Conservation (phyloP, 2,113 vertebrate genomes). For the Phainopepla nitens region DNA sequence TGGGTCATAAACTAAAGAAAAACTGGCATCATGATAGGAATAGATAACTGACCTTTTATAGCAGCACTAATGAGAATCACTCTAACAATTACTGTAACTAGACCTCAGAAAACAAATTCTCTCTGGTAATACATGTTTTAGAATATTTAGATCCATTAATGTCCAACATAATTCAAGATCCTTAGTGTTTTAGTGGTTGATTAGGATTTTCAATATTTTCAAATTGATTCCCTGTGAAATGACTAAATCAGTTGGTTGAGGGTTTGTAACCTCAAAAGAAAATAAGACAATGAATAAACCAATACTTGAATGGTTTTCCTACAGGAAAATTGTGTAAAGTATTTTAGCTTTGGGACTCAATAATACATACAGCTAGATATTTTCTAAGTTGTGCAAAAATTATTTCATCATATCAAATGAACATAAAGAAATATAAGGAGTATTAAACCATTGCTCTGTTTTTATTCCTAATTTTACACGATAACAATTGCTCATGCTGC, state of each 20-base stretch:
- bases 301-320: not conserved
- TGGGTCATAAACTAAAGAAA: not conserved
- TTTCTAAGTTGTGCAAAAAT: constrained; percentile 14
- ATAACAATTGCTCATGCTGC: not conserved
- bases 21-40: not conserved
- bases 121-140: not conserved
- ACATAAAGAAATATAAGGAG: not conserved
- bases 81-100: not conserved
- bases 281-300: not conserved
- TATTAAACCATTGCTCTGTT: not conserved
- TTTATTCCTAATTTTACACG: not conserved
- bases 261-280: not conserved
- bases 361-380: not conserved
- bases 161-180: not conserved
- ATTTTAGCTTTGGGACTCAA: not conserved
- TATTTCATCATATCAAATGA: not conserved
- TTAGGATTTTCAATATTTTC: not conserved
- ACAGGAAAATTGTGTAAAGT: not conserved
- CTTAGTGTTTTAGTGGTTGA: not conserved
- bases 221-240: not conserved
- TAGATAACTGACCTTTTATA: not conserved
- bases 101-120: not conserved
- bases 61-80: not conserved
- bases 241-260: not conserved
- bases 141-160: not conserved